phyloP scores from a whole-genome alignment of 2,888 invertebrate species.

The Ferdinandea cuprea region DNA sequence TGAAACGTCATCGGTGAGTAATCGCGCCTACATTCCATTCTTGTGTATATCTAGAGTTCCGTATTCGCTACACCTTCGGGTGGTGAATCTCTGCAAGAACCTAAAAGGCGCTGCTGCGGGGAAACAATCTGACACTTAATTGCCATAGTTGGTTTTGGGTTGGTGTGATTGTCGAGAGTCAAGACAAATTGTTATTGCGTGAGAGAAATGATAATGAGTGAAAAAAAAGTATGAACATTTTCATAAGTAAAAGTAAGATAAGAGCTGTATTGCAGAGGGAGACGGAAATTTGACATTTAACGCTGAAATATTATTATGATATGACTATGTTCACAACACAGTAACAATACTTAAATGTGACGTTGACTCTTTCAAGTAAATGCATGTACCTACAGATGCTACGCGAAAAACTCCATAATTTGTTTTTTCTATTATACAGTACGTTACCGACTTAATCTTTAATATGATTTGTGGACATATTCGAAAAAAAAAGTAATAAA shows the following conservation, averaged over 20 bases:
- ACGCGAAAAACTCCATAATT: too few relatives aligned
- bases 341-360: too few relatives aligned
- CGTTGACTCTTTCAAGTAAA: too few relatives aligned
- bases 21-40: conserved; percentile 31
- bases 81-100: conserved; percentile 1
- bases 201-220: conserved; percentile 24
- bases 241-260: neutral
- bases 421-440: too few relatives aligned
- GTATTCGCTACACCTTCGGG: conserved; percentile 22
- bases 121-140: conserved; percentile 21
- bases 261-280: neutral
- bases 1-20: conserved; percentile 63
- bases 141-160: conserved; percentile 13
- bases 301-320: too few relatives aligned
- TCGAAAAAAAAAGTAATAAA: too few relatives aligned
- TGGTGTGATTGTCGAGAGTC: neutral
- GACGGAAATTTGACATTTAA: neutral
- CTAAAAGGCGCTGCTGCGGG: neutral
- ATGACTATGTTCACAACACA: too few relatives aligned
- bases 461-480: too few relatives aligned
- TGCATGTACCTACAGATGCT: too few relatives aligned
- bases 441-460: too few relatives aligned
- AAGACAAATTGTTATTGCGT: conserved; percentile 11
- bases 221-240: conserved; percentile 3
- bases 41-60: conserved; percentile 23